Percentiles rank a stretch among this genome's conserved stretches.
These are phyloP conservation scores for Drosophila borealis DNA, from an alignment of 2,888 invertebrate genomes.

Conservation along the genomic window DNA sequence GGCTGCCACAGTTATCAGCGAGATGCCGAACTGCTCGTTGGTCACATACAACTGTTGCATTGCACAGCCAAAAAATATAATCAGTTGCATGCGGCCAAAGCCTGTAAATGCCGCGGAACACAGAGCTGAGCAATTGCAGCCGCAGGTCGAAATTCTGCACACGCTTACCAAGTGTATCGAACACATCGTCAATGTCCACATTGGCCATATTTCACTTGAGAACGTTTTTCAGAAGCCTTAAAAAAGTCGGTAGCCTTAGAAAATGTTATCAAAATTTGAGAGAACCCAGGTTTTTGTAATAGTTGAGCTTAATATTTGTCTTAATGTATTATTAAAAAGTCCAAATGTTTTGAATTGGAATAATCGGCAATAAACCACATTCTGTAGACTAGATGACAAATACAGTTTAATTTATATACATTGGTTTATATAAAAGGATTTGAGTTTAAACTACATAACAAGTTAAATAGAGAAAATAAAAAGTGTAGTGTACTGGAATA, in stretches of 20 bases:
- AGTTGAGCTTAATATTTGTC: too few relatives aligned
- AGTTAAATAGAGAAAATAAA: neutral
- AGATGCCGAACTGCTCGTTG: slow-evolving; percentile 41
- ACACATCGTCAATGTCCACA: slow-evolving; percentile 44
- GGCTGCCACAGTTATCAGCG: slow-evolving; percentile 19
- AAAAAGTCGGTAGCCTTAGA: neutral
- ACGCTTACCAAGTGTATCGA: slow-evolving; percentile 45
- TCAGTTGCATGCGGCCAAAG: slow-evolving; percentile 44
- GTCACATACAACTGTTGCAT: slow-evolving; percentile 30
- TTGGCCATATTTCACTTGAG: slow-evolving; percentile 8
- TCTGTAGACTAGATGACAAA: too few relatives aligned
- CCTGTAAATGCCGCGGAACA: slow-evolving; percentile 17
- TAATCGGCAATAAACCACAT: too few relatives aligned
- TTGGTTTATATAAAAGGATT: too few relatives aligned
- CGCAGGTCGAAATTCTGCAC: too few relatives aligned
- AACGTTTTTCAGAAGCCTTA: neutral
- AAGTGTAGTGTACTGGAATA: too few relatives aligned
- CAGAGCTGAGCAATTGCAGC: neutral
- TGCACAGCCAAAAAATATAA: slow-evolving; percentile 25
- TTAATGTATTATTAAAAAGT: too few relatives aligned
- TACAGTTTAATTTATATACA: too few relatives aligned
- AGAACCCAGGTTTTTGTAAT: neutral
- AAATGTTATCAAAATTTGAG: neutral
- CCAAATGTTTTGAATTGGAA: too few relatives aligned
- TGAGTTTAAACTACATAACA: neutral